Evolutionary conservation across 2,797 vertebrate genomes (phyloP), one percentile per base, ranked within the genome.

Genomic region (Dromococcyx pavoninus): DNA sequence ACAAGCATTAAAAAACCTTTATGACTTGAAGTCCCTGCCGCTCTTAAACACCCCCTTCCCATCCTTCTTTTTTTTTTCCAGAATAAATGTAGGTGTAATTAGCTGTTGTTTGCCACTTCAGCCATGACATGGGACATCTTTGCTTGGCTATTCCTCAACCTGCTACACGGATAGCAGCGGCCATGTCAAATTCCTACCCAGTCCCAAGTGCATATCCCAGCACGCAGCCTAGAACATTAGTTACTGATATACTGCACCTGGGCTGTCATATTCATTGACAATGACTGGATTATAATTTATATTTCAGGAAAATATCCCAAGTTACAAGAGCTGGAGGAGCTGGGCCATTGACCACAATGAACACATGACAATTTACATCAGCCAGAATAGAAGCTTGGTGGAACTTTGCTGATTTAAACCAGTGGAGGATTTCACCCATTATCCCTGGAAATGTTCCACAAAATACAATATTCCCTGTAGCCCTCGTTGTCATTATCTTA

Each of bases 361-460:
- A 79, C 67, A 56, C 3, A 21, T 4, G 28, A 17, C 32, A 9
- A 92, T 56, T 93, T 76, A 79, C 35, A 58, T 62, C 60, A 82
- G 51, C 46, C 51, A 73, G 27, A 77, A 39, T 6, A 66, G 58
- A 51, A 78, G 32, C 23, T 71, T 73, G 53, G 61, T 60, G 27
- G 21, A 74, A 39, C 22, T 91, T 44, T 39, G 48, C 46, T 44
- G 50, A 60, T 88, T 67, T 74, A 83, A 87, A 92, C 61, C 85
- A 67, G 54, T 53, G 37, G 70, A 93, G 33, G 25, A 81, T 84
- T 89, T 85, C 33, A 43, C 32, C 32, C 28, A 33, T 57, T 86
- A 69, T 57, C 39, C 53, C 64, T 74, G 44, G 33, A 92, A 93
- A 67, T 2, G 41, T 71, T 92, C 56, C 64, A 77, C 60, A 56